Evolutionary conservation across 2,113 vertebrate species (phyloP), one percentile per base, ranked within the genome.

Genomic region (Deroptyus accipitrinus): DNA sequence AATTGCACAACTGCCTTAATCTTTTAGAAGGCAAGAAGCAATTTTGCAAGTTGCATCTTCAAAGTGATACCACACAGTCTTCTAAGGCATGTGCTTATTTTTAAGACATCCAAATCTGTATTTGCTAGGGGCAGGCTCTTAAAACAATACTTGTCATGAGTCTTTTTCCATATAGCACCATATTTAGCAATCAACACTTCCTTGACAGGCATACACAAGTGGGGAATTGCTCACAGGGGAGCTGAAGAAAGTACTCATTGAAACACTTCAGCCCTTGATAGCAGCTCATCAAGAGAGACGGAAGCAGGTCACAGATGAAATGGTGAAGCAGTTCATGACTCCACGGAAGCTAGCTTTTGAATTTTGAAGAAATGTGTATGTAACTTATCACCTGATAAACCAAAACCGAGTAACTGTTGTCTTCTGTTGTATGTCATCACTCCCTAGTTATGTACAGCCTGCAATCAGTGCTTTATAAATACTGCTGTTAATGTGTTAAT

Each of bases 201-300:
- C 64, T 85, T 72, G 63, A 8, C 97, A 99, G 99, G 99, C 99
- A 30, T 99, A 99, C 80, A 94, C 97, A 42, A 99, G 99, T 42
- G 99, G 99, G 51, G 98, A 98, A 14, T 96, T 99, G 64, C 98
- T 99, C 48, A 99, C 99, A 0, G 99, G 99, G 5, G 99, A 99
- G 75, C 98, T 99, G 78, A 99, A 99, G 98, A 99, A 99, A 96
- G 80, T 94, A 1, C 97, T 99, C 78, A 98, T 99, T 11, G 99
- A 99, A 51, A 99, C 98, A 4, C 97, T 99, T 78, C 99, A 99
- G 98, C 99, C 99, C 13, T 95, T 99, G 96, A 97, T 99, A 31
- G 96, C 98, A 3, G 96, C 98, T 70, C 99, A 99, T 96, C 99
- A 99, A 90, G 99, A 99, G 94, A 98, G 98, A 95, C 98, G 99